phyloP scores from a whole-genome alignment of 2,113 vertebrate genomes.

The Nannospalax galili region DNA sequence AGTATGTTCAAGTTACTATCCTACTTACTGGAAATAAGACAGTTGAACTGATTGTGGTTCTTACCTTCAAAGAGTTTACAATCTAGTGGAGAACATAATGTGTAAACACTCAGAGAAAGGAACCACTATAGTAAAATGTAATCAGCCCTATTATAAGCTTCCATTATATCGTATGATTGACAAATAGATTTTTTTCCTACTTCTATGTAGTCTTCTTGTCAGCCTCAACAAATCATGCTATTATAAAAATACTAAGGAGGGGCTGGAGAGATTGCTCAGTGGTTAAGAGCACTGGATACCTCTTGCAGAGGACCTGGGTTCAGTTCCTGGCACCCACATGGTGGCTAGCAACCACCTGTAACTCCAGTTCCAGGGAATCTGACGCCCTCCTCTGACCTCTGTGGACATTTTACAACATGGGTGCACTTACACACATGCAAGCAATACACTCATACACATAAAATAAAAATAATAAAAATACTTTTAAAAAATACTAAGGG shows the following conservation, averaged over 20 bases:
- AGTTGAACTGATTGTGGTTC: not conserved
- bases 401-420: too few relatives aligned
- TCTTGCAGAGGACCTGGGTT: too few relatives aligned
- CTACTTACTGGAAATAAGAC: not conserved
- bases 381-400: too few relatives aligned
- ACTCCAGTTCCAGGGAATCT: too few relatives aligned
- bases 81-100: not conserved
- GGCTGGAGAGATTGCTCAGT: too few relatives aligned
- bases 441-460: too few relatives aligned
- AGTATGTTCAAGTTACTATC: not conserved
- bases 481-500: not conserved
- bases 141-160: too few relatives aligned
- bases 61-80: not conserved
- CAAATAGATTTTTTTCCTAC: not conserved
- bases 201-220: not conserved
- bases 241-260: conserved; percentile 22
- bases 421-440: too few relatives aligned
- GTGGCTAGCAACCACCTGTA: too few relatives aligned
- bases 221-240: not conserved
- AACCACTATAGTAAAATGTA: not conserved
- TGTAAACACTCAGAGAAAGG: not conserved
- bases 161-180: not conserved
- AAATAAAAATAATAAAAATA: not conserved
- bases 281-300: too few relatives aligned
- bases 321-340: too few relatives aligned